Evolutionary conservation across 2,113 vertebrate genomes (phyloP).

Genomic region (Globicephala melas): DNA sequence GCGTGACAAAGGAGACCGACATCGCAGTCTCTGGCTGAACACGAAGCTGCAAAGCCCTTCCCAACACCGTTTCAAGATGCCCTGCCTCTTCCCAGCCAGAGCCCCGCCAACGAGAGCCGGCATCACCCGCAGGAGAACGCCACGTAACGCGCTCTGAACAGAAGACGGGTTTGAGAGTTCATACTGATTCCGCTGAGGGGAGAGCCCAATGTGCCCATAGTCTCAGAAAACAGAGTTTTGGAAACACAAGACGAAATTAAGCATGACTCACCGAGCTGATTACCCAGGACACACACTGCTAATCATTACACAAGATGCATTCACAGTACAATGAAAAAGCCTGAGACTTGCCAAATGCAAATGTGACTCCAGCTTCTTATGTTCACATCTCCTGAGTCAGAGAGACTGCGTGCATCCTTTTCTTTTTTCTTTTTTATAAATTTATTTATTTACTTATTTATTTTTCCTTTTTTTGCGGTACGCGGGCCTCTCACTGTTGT

Average conservation of each 20-base stretch:
- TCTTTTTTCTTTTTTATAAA: no score
- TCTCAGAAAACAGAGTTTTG: not conserved
- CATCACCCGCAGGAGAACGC: accelerated
- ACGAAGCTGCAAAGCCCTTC: not conserved
- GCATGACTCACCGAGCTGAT: not conserved
- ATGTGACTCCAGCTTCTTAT: accelerated
- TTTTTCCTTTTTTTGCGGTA: no score
- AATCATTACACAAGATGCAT: not conserved
- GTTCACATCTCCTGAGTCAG: not conserved
- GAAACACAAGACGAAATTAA: not conserved
- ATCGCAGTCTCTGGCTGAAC: not conserved
- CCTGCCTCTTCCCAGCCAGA: no score
- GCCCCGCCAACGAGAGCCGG: not conserved
- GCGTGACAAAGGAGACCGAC: not conserved
- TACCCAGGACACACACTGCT: not conserved
- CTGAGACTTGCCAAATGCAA: not conserved
- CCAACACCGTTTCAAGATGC: not conserved
- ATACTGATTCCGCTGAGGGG: not conserved
- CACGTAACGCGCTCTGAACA: accelerated
- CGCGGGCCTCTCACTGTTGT: no score
- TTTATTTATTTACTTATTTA: no score
- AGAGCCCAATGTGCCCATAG: not conserved
- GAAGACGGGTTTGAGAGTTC: not conserved
- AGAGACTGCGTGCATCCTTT: accelerated
- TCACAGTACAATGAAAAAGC: not conserved